Evolutionary conservation across 2,888 invertebrate genomes (phyloP).

Genomic region (Eristalis intricaria): DNA sequence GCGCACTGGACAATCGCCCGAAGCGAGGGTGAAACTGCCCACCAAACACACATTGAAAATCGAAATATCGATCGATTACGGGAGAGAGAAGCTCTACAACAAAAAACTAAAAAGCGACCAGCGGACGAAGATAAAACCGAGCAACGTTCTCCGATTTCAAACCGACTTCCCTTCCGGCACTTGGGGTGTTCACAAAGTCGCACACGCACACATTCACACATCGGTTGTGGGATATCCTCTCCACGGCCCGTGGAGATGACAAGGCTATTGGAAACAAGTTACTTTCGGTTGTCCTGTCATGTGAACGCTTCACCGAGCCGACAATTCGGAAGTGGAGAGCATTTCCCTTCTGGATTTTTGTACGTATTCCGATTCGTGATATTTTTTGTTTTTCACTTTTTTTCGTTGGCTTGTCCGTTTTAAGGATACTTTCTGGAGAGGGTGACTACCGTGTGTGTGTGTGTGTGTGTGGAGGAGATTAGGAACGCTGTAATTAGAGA

Average conservation of each 20-base stretch:
- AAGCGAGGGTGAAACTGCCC: conserved; percentile 66
- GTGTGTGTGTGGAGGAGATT: conserved; percentile 8
- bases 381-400: background rate
- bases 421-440: conserved; percentile 3
- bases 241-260: conserved; percentile 53
- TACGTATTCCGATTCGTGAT: conserved; percentile 4
- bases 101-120: conserved; percentile 43
- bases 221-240: conserved; percentile 62
- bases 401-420: background rate
- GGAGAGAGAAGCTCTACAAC: conserved; percentile 70
- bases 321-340: conserved; percentile 69
- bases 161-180: conserved; percentile 71
- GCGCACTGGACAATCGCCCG: conserved; percentile 19
- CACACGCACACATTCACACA: background rate
- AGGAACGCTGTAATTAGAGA: conserved; percentile 9
- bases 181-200: conserved; percentile 61
- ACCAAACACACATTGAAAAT: conserved; percentile 57
- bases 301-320: conserved; percentile 66
- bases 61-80: conserved; percentile 72
- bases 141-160: conserved; percentile 67
- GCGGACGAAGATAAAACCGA: conserved; percentile 67
- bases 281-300: conserved; percentile 48
- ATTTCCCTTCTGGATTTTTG: conserved; percentile 36
- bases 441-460: background rate
- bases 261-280: conserved; percentile 62